These are phyloP conservation scores for Ataeniobius toweri DNA, from an alignment of 2,797 vertebrate species.

Conservation along the genomic window DNA sequence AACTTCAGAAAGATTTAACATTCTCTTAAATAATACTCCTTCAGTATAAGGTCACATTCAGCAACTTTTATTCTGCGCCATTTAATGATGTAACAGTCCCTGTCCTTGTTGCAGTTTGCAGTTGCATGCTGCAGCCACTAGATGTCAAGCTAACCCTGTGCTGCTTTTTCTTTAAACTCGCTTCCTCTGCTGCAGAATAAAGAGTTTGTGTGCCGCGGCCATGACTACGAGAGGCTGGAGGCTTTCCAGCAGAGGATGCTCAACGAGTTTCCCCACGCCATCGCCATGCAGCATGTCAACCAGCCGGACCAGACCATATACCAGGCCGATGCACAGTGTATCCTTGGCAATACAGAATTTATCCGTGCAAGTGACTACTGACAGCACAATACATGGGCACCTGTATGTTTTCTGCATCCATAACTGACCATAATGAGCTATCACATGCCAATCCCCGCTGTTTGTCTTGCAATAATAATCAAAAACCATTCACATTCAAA, in stretches of 20 bases:
- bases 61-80: conserved; percentile 47
- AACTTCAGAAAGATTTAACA: conserved; percentile 36
- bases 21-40: conserved; percentile 61
- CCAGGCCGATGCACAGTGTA: conserved; percentile 98
- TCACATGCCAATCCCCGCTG: background rate
- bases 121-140: conserved; percentile 59
- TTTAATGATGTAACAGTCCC: conserved; percentile 66
- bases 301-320: conserved; percentile 98
- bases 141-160: conserved; percentile 74
- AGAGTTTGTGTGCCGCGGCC: conserved; percentile 96
- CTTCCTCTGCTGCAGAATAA: conserved; percentile 84
- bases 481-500: conserved; percentile 15
- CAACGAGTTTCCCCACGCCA: conserved; percentile 94
- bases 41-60: conserved; percentile 68
- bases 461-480: conserved; percentile 4
- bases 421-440: conserved; percentile 24
- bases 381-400: conserved; percentile 2
- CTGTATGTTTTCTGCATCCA: background rate
- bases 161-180: background rate
- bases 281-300: conserved; percentile 98
- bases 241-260: conserved; percentile 97
- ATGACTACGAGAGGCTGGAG: conserved; percentile 95
- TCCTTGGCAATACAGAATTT: conserved; percentile 71
- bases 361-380: background rate
- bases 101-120: conserved; percentile 53